Percentiles rank a stretch among this genome's conserved stretches.
phyloP scores from a whole-genome alignment of 1,140 invertebrate species.

The Anthonomus grandis region DNA sequence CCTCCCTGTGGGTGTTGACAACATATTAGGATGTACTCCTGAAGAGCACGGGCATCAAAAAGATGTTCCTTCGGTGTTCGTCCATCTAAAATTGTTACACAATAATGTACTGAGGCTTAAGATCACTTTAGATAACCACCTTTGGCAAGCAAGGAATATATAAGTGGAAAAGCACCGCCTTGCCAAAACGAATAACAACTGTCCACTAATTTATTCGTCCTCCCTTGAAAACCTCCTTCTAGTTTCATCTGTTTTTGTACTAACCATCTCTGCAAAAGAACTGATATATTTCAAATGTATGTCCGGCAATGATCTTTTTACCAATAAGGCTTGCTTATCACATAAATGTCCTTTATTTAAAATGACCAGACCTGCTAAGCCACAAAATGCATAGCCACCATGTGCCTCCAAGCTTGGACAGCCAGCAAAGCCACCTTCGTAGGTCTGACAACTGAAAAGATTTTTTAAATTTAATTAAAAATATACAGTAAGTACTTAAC shows the following conservation, averaged over 20 bases:
- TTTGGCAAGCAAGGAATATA: constrained; percentile 37
- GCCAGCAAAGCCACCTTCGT: constrained; percentile 97
- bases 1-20: constrained; percentile 90
- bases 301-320: constrained; percentile 44
- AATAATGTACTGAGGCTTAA: constrained; percentile 1
- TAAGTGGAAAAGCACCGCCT: constrained; percentile 81
- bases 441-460: constrained; percentile 84
- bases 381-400: constrained; percentile 98
- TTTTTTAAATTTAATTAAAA: too few species aligned
- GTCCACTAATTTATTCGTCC: constrained; percentile 98
- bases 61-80: constrained; percentile 56
- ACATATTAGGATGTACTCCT: constrained; percentile 92
- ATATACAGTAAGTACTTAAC: too few species aligned
- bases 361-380: constrained; percentile 81
- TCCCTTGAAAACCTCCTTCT: constrained; percentile 91
- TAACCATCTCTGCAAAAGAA: constrained; percentile 71
- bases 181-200: constrained; percentile 99
- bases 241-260: constrained; percentile 85
- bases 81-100: constrained; percentile 33
- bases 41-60: constrained; percentile 81
- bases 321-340: constrained; percentile 74
- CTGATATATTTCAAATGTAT: constrained; percentile 7
- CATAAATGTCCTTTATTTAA: constrained; percentile 77
- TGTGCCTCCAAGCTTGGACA: constrained; percentile 95
- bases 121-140: constrained; percentile 13